Base-by-base conservation (phyloP, 2,888 invertebrate species). In the Athetis lepigone region DNA sequence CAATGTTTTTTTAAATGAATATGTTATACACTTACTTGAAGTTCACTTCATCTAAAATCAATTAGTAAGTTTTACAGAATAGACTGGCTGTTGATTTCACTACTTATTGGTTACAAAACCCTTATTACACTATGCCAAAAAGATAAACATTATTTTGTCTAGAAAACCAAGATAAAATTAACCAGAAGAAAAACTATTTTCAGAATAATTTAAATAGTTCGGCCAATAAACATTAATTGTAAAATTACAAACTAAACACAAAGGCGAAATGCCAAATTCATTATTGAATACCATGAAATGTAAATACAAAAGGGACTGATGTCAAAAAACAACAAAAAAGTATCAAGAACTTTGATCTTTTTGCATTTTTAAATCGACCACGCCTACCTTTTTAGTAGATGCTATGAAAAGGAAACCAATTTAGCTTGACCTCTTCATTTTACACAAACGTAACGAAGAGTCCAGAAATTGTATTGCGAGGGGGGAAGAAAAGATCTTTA, bases 301-400 rank as follows among this genome's bases (percentile, higher is more conserved):
- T 43, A 46, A 49, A 68, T 52, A 79, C 73, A 77, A 79, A 75
- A 71, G 78, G 78, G 84, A 85, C 81, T 78, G 75, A 84, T 82
- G 78, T 82, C 76, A 79, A 83, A 81, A 82, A 82, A 82, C 79
- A 82, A 84, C 42, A 67, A 76, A 81, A 85, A 84, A 79, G 65
- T 72, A 81, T 80, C 75, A 77, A 87, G 81, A 86, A 87, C 86
- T 90, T 90, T 88, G 89, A 90, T 89, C 89, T 88, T 89, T 81
- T 82, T 79, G 79, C 84, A 86, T 88, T 88, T 89, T 89, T 83
- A 83, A 81, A 85, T 72, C 76, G 73, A 77, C 88, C 90, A 88
- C 92, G 90, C 92, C 92, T 77, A 75, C 76, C 85, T 88, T 88
- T 91, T 87, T 85, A 91, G 85, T 86, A 84, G 87, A 88, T 87